Conservation (phyloP, 2,797 vertebrate species). For the Falco cherrug region DNA sequence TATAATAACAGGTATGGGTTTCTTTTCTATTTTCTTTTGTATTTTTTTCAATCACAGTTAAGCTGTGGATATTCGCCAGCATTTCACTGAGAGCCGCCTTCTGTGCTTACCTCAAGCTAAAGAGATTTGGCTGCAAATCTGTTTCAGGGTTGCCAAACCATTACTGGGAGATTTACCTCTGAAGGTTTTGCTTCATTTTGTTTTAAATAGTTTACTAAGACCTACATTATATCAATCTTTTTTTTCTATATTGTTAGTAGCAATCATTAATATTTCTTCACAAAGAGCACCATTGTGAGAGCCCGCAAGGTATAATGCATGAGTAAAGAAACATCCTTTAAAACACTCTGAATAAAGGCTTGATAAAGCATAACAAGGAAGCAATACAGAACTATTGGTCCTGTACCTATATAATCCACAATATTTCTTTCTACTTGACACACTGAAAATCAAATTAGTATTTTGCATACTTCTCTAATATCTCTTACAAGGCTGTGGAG, state of each 20-base stretch:
- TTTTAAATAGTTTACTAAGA: not conserved
- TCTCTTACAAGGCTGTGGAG: not conserved
- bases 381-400: not conserved
- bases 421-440: not conserved
- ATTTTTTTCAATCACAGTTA: not conserved
- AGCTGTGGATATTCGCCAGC: not conserved
- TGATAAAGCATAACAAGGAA: not conserved
- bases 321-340: not conserved
- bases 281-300: not conserved
- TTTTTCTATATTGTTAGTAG: not conserved
- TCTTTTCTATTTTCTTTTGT: not conserved
- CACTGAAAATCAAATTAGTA: not conserved
- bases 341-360: not conserved
- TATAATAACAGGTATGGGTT: not conserved
- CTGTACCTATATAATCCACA: not conserved
- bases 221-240: not conserved
- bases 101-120: not conserved
- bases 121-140: not conserved
- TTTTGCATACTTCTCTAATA: not conserved
- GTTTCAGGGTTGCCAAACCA: not conserved
- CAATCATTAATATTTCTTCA: not conserved
- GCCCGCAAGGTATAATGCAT: fast-evolving
- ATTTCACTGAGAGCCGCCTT: not conserved
- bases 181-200: not conserved
- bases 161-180: not conserved